Evolutionary conservation across 2,888 invertebrate species (phyloP).

Genomic region (Acanthosepion esculentum): DNA sequence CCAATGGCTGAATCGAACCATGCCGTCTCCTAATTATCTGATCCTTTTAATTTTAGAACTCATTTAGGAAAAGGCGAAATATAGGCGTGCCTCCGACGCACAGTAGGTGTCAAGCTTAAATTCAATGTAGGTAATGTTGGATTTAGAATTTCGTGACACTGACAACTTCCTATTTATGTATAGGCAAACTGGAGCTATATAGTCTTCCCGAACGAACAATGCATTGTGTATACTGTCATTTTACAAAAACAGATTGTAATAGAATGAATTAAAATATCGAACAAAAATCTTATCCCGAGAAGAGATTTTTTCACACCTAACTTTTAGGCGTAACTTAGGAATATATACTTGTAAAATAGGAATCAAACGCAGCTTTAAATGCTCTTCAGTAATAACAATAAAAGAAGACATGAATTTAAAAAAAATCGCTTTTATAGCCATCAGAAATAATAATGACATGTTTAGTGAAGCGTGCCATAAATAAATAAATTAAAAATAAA

Average conservation of each 20-base stretch:
- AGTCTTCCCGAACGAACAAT: background rate
- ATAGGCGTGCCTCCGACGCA: too few species aligned
- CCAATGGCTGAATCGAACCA: too few species aligned
- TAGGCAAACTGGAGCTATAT: background rate
- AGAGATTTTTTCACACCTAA: too few species aligned
- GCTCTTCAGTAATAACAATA: background rate
- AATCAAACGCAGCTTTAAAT: background rate
- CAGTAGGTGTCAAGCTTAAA: too few species aligned
- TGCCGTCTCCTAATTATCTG: too few species aligned
- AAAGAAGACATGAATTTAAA: background rate
- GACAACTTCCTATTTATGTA: background rate
- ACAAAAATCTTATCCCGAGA: too few species aligned
- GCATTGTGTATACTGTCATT: background rate
- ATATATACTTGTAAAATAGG: background rate
- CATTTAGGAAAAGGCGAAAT: too few species aligned
- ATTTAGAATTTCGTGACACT: background rate
- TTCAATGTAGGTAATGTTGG: background rate
- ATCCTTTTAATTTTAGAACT: too few species aligned
- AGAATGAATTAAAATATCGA: too few species aligned
- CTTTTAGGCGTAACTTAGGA: background rate
- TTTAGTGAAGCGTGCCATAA: too few species aligned
- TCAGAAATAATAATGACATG: too few species aligned
- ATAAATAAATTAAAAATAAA: too few species aligned
- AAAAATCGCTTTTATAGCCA: background rate
- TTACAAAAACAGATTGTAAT: background rate